These are phyloP conservation scores for Aepyceros melampus DNA, from an alignment of 2,113 vertebrate genomes.

Conservation along the genomic window DNA sequence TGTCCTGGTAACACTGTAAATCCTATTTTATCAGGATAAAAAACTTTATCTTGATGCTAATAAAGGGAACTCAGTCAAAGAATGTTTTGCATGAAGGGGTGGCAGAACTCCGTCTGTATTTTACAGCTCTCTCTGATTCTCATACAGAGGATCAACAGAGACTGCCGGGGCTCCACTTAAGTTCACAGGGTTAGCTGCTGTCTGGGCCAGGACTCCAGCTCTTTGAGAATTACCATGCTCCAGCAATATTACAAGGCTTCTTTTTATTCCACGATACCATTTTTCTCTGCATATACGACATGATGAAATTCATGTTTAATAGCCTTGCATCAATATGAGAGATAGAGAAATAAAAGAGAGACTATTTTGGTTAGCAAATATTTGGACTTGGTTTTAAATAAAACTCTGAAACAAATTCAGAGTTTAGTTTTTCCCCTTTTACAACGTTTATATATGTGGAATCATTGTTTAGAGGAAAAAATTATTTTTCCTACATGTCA, in stretches of 20 bases:
- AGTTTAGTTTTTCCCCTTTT: conserved; percentile 53
- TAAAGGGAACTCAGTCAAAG: not conserved
- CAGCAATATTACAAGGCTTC: not conserved
- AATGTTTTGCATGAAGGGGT: not conserved
- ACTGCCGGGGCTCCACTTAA: not conserved
- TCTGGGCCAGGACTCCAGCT: not conserved
- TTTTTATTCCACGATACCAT: not conserved
- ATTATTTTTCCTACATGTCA: not conserved
- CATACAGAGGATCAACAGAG: not conserved
- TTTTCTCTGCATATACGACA: conserved; percentile 48
- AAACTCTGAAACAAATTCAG: conserved; percentile 64
- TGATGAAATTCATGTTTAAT: conserved; percentile 56
- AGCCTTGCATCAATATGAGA: conserved; percentile 23
- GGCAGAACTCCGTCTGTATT: not conserved
- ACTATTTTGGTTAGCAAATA: conserved; percentile 69
- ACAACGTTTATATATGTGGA: conserved; percentile 27
- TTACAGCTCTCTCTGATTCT: not conserved
- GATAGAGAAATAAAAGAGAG: conserved; percentile 13
- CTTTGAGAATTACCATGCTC: not conserved
- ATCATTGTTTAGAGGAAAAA: not conserved
- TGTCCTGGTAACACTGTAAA: not conserved
- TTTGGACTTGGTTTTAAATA: conserved; percentile 65
- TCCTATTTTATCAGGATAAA: not conserved
- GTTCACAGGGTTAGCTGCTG: not conserved
- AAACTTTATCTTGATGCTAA: not conserved